These are phyloP conservation scores for Anguilla pacifica DNA, from an alignment of 2,797 vertebrate genomes.

Conservation along the genomic window DNA sequence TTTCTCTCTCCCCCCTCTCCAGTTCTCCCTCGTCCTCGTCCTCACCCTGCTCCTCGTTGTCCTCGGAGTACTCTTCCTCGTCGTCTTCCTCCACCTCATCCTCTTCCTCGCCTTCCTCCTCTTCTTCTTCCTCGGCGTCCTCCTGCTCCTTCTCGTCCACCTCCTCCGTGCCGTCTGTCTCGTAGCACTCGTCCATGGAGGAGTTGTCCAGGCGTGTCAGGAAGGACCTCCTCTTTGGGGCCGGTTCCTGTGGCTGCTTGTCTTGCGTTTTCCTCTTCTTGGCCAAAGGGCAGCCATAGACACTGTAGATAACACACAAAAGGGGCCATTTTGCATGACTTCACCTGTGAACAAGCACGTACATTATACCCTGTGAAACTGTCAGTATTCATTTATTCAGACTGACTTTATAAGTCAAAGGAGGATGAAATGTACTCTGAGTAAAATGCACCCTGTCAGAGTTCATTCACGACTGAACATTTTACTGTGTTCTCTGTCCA, in stretches of 20 bases:
- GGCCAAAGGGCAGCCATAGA: constrained; percentile 96
- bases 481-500: background rate
- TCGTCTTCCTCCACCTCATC: constrained; percentile 53
- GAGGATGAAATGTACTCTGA: background rate
- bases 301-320: constrained; percentile 66
- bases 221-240: constrained; percentile 86
- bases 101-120: constrained; percentile 75
- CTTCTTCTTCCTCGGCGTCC: constrained; percentile 80
- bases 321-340: background rate
- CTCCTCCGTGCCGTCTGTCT: constrained; percentile 78
- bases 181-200: constrained; percentile 78
- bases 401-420: background rate
- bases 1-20: constrained; percentile 51
- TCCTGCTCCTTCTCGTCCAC: constrained; percentile 80
- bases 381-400: background rate
- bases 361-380: background rate
- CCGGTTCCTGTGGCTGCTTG: constrained; percentile 88
- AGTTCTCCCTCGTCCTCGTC: constrained; percentile 60
- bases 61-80: constrained; percentile 40
- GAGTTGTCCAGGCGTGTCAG: constrained; percentile 79
- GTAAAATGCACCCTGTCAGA: background rate
- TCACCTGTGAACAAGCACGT: background rate
- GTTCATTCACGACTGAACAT: background rate
- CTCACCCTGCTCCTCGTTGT: constrained; percentile 54
- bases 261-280: constrained; percentile 97